A percentile compares a stretch with the other conserved stretches of the same genome.
phyloP scores from a whole-genome alignment of 2,797 vertebrate species.

The Rhynchotus rufescens region DNA sequence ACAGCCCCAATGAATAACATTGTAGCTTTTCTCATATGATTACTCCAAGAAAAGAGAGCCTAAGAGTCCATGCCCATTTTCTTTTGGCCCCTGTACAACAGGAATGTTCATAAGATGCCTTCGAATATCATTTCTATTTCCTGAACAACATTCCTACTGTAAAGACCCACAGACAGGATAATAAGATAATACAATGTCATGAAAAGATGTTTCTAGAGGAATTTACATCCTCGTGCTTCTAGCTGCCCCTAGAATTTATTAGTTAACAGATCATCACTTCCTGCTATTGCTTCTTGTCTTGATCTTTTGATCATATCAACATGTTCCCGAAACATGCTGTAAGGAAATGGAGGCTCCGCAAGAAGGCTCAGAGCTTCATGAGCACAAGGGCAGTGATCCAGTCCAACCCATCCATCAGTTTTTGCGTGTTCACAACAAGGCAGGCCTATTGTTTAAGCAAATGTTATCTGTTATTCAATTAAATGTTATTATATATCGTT shows the following conservation, averaged over 20 bases:
- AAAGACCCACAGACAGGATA: background rate
- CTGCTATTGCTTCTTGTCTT: background rate
- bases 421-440: background rate
- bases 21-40: slow-evolving; percentile 11
- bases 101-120: background rate
- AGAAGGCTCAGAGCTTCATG: background rate
- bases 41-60: background rate
- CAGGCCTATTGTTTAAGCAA: background rate
- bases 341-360: background rate
- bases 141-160: background rate
- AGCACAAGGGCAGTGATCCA: background rate
- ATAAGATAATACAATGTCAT: background rate
- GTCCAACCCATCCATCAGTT: background rate
- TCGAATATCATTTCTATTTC: background rate
- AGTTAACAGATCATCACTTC: slow-evolving; percentile 16
- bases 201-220: slow-evolving; percentile 14
- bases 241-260: background rate
- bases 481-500: background rate
- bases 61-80: background rate
- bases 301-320: slow-evolving; percentile 2
- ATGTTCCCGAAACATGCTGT: background rate
- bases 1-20: background rate
- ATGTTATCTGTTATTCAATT: background rate
- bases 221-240: background rate
- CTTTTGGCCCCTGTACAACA: background rate